phyloP scores from a whole-genome alignment of 2,797 vertebrate species.

The Crax fasciolata region DNA sequence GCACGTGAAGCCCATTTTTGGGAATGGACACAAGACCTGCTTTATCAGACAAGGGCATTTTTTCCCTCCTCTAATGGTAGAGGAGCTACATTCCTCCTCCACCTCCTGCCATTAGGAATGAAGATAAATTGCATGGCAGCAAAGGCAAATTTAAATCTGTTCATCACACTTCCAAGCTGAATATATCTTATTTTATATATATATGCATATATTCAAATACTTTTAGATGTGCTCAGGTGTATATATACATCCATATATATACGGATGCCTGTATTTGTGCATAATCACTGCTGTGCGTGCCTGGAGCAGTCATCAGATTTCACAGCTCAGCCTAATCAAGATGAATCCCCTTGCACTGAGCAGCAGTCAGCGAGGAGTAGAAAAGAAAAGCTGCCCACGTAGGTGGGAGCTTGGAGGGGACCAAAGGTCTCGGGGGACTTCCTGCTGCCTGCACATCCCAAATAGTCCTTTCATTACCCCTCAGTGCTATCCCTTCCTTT shows the following conservation, averaged over 20 bases:
- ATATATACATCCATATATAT: rapidly evolving
- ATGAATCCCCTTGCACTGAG: neutral
- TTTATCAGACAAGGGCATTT: rapidly evolving
- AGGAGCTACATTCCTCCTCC: neutral
- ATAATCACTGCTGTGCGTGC: rapidly evolving
- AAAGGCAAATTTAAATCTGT: neutral
- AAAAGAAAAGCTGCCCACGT: neutral
- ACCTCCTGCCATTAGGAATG: neutral
- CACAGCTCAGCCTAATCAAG: neutral
- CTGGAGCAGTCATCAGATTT: neutral
- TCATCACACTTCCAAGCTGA: neutral
- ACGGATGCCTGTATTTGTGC: too few species aligned
- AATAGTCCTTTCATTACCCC: neutral
- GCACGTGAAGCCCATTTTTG: neutral
- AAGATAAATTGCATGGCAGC: neutral
- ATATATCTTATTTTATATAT: too few species aligned
- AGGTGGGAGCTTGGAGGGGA: neutral
- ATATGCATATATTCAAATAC: too few species aligned
- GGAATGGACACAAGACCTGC: neutral
- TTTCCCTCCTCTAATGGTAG: neutral
- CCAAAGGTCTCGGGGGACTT: neutral
- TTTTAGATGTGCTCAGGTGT: neutral
- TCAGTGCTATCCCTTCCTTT: neutral
- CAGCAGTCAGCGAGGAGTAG: neutral
- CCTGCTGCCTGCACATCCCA: neutral